Percentiles rank a stretch among this genome's conserved stretches.
phyloP scores from a whole-genome alignment of 2,113 vertebrate species.

The Grammomys dolichurus region DNA sequence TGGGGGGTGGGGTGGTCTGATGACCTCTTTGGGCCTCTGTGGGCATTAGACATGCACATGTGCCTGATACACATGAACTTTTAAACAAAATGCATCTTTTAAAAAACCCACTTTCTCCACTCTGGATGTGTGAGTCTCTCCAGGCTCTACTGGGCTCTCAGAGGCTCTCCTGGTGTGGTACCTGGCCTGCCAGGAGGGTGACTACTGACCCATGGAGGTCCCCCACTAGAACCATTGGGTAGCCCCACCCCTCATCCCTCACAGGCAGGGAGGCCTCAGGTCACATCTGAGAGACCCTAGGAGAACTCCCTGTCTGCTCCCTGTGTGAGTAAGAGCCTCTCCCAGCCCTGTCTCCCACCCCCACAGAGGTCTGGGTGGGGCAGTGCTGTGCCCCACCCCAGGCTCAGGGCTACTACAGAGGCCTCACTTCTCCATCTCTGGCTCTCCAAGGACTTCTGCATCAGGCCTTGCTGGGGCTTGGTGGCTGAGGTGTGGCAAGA shows the following conservation, averaged over 20 bases:
- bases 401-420: background rate
- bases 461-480: background rate
- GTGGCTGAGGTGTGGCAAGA: background rate
- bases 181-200: background rate
- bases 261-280: background rate
- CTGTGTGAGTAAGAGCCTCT: background rate
- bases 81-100: background rate
- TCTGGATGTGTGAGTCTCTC: background rate
- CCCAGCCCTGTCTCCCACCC: too few relatives aligned
- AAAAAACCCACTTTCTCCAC: too few relatives aligned
- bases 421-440: background rate
- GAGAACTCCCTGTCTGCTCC: background rate
- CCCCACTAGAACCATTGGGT: background rate
- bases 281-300: background rate
- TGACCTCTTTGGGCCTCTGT: background rate
- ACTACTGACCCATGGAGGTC: rapidly evolving
- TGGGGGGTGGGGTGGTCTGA: background rate
- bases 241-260: background rate
- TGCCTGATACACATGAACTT: background rate
- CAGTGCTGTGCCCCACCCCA: too few relatives aligned
- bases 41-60: background rate
- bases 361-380: background rate
- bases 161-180: rapidly evolving
- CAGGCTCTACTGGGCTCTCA: rapidly evolving
- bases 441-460: background rate